Conservation (phyloP, 2,113 vertebrate species). For the Pollimyrus isidori region DNA sequence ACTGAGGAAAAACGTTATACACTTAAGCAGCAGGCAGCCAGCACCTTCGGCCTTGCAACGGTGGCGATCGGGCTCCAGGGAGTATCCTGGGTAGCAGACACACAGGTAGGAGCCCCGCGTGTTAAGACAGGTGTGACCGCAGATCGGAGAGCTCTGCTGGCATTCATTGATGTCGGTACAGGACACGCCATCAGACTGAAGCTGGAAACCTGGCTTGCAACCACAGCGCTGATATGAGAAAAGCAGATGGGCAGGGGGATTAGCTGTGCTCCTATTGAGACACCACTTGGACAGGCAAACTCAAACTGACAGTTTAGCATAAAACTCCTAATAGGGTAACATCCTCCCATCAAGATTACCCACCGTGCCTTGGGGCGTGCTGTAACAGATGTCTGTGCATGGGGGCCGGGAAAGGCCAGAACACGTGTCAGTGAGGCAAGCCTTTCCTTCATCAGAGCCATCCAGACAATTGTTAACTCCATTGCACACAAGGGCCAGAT, state of each 20-base stretch:
- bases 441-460: conserved; percentile 67
- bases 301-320: not conserved
- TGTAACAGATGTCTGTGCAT: conserved; percentile 68
- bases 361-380: conserved; percentile 70
- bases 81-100: conserved; percentile 68
- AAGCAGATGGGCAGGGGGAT: not conserved
- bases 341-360: conserved; percentile 35
- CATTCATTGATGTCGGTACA: conserved; percentile 79
- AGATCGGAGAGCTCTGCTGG: conserved; percentile 7
- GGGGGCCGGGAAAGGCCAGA: conserved; percentile 40
- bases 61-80: conserved; percentile 65
- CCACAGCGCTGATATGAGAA: conserved; percentile 61
- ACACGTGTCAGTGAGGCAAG: conserved; percentile 53
- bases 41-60: conserved; percentile 74
- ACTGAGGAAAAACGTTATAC: not conserved
- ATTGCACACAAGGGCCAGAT: conserved; percentile 63
- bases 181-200: conserved; percentile 36
- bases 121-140: conserved; percentile 77
- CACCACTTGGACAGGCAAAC: not conserved
- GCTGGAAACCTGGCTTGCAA: conserved; percentile 65
- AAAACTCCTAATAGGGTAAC: not conserved
- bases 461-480: conserved; percentile 64
- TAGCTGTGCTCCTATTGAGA: not conserved
- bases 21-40: not conserved
- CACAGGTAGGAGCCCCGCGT: conserved; percentile 67